Conservation (phyloP, 2,888 invertebrate species). For the Limnephilus marmoratus region DNA sequence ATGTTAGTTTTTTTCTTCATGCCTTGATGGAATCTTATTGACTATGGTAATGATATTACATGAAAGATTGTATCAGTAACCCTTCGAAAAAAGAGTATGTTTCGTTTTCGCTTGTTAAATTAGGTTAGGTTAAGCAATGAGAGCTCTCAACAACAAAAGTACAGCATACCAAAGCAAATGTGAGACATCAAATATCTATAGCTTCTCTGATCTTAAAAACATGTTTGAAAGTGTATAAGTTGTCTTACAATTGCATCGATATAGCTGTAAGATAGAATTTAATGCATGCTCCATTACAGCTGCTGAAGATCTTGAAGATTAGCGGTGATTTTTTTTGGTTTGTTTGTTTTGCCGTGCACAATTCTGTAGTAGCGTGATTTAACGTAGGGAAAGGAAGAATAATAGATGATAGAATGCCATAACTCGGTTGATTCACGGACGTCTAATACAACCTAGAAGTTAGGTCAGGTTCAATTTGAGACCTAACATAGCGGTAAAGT, state of each 20-base stretch:
- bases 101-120: background rate
- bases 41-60: background rate
- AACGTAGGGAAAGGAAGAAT: background rate
- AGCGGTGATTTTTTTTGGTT: background rate
- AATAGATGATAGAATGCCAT: conserved; percentile 7
- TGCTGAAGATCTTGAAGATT: background rate
- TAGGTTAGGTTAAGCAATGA: background rate
- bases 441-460: background rate
- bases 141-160: conserved; percentile 2
- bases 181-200: background rate
- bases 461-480: background rate
- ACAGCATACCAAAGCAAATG: background rate
- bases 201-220: background rate
- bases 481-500: background rate
- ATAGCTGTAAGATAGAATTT: background rate
- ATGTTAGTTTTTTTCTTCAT: conserved; percentile 12
- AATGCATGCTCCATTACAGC: background rate
- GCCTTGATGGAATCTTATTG: background rate
- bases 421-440: background rate
- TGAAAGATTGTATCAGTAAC: background rate
- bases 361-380: background rate
- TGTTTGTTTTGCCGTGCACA: background rate
- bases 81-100: background rate
- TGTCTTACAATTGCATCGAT: background rate
- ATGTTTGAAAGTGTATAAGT: background rate